Base-by-base conservation (phyloP, 2,888 invertebrate genomes). In the Sabatieria punctata region DNA sequence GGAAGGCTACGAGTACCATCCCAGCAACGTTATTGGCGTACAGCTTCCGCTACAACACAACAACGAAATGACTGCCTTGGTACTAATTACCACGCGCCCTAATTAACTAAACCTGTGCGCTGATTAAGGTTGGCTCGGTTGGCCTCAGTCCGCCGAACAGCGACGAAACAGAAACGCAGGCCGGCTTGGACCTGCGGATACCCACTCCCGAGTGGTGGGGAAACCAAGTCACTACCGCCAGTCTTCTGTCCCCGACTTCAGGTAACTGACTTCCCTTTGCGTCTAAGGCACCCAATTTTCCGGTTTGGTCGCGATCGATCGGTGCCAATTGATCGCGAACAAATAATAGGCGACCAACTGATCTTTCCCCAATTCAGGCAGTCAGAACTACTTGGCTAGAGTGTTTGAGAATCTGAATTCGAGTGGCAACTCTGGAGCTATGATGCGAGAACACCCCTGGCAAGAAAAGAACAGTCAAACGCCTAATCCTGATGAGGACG, bases 131-230 rank as follows among this genome's bases (percentile, higher is more conserved):
- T 4, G 23, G 36, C 41, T 25, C 36, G 2, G 23, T 25, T 11
- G 36, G 25, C 15, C 30, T 41, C 18, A 30, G 36, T n/a, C 42
- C 38, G 21, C 37, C 47, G 13, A 30, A 21, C 23, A 41, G 41
- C 26, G 41, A 41, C 21, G 45, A 40, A 18, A 23, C 37, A 25
- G 38, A 44, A n/a, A n/a, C n/a, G n/a, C 23, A 4, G 43, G n/a
- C 4, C 39, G 4, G 18, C 21, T 24, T 48, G 37, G 44, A 48
- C 19, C 26, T 48, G 22, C 35, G 45, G 11, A 48, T 48, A 21
- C 48, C 48, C 6, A 45, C 45, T 15, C 48, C 48, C 35, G 48
- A 48, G n/a, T 48, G 48, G 48, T 48, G 48, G 48, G 18, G 15
- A 19, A 24, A 18, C 15, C 39, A 45, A 18, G 40, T 39, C 4